Base-by-base conservation (phyloP, 2,113 vertebrate genomes). In the Tetrao urogallus region DNA sequence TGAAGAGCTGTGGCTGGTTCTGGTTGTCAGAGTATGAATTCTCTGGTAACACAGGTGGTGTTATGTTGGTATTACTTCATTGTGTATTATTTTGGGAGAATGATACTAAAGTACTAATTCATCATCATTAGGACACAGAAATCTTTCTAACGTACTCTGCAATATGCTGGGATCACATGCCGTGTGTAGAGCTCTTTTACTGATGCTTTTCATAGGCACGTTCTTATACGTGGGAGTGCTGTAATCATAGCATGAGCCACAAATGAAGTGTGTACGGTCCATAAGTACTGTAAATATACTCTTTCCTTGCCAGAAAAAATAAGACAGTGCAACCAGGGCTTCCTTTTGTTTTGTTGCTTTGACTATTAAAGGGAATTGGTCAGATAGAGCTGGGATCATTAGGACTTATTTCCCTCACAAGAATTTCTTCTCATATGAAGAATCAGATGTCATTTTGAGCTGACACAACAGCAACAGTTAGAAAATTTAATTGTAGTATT, bases 231-330 rank as follows among this genome's bases (percentile, higher is more conserved):
- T 91, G 89, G 45, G 70, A 88, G 72, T 73, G 81, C 47, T 72
- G 64, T 84, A 81, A 86, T 90, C 25, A 24, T 47, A 95, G 90
- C 95, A 91, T 93, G 89, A 95, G 34, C 90, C 86, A 93, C 56
- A 54, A 72, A 13, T 75, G 82, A 69, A 67, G 40, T 47, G n/a
- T 14, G 66, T 52, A 34, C 34, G 8, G 18, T 54, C 34, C 21
- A 13, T 30, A 72, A 72, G 27, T 54, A 22, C 18, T 30, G 27
- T 40, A 30, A 91, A 84, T 88, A 71, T 30, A 82, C 50, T 94
- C 65, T 89, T 82, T 61, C 77, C 92, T 89, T 61, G 21, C 24
- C 8, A 28, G 25, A 17, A 54, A 54, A 56, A 30, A 72, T 14
- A 47, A 58, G 45, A n/a, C 57, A 36, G 18, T 27, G 15, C 12